Conservation (phyloP, 2,888 invertebrate species). For the Scaptomyza tumidula region DNA sequence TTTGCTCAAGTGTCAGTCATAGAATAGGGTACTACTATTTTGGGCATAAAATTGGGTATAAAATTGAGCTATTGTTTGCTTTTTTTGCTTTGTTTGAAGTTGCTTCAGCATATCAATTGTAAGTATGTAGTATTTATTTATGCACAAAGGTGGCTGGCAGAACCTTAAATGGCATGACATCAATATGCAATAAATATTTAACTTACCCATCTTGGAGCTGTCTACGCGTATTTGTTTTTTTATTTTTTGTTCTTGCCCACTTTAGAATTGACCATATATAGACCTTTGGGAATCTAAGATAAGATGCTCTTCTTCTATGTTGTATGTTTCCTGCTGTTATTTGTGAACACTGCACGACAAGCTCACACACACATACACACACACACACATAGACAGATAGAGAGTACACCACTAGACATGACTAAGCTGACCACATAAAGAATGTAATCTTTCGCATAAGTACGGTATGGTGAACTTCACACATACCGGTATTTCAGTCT, state of each 20-base stretch:
- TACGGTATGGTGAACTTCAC: slow-evolving; percentile 27
- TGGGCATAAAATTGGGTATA: background rate
- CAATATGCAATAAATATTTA: slow-evolving; percentile 79
- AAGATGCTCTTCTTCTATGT: slow-evolving; percentile 26
- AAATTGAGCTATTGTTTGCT: slow-evolving; percentile 13
- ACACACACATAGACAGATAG: background rate
- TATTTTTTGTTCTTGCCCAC: slow-evolving; percentile 44
- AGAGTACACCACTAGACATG: background rate
- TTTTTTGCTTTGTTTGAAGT: too few relatives aligned
- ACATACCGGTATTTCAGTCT: slow-evolving; percentile 1
- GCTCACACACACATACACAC: background rate
- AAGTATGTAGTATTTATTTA: slow-evolving; percentile 48
- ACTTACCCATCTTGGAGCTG: slow-evolving; percentile 71
- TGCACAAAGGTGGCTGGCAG: slow-evolving; percentile 63
- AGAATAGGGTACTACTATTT: too few relatives aligned
- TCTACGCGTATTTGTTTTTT: slow-evolving; percentile 59
- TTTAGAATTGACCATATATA: slow-evolving; percentile 65
- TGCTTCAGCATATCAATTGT: too few relatives aligned
- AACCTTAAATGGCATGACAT: slow-evolving; percentile 71
- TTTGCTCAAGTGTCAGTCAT: slow-evolving; percentile 4
- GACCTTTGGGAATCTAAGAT: slow-evolving; percentile 68
- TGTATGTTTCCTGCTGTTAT: slow-evolving; percentile 22
- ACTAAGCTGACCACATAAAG: slow-evolving; percentile 15
- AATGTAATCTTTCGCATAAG: slow-evolving; percentile 21
- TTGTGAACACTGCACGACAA: slow-evolving; percentile 18